Conservation (phyloP, 2,797 vertebrate genomes). For the Hoplostethus mediterraneus region DNA sequence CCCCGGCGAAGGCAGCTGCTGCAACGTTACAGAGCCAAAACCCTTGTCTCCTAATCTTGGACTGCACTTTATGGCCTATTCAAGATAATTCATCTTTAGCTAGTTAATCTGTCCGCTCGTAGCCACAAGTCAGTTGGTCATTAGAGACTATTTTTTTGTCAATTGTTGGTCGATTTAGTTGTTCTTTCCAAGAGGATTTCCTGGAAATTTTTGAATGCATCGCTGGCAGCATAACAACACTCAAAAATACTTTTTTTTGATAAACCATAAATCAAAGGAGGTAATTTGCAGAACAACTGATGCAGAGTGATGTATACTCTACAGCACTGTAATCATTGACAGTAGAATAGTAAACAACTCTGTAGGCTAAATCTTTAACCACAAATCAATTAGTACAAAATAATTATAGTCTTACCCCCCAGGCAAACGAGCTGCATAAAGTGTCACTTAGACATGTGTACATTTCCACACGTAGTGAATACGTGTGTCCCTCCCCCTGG, state of each 20-base stretch:
- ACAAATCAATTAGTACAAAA: too few relatives aligned
- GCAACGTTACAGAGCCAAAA: slow-evolving; percentile 17
- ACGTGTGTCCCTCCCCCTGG: slow-evolving; percentile 23
- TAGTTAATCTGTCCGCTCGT: neutral
- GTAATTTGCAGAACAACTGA: too few relatives aligned
- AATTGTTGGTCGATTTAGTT: neutral
- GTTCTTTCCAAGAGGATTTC: neutral
- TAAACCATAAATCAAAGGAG: too few relatives aligned
- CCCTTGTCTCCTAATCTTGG: slow-evolving; percentile 8
- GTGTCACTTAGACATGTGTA: slow-evolving; percentile 17
- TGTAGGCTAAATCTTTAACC: too few relatives aligned
- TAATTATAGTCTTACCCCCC: slow-evolving; percentile 39
- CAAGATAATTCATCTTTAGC: neutral
- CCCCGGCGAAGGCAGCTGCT: slow-evolving; percentile 42
- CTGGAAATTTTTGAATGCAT: neutral
- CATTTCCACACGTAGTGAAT: slow-evolving; percentile 52
- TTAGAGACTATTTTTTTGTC: neutral
- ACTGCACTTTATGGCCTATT: slow-evolving; percentile 7
- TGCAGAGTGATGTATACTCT: too few relatives aligned
- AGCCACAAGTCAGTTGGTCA: neutral
- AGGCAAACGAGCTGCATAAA: slow-evolving; percentile 24
- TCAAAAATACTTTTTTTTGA: neutral
- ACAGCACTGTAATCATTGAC: too few relatives aligned
- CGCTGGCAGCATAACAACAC: neutral
- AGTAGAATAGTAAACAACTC: too few relatives aligned